These are phyloP conservation scores for Argyra leucocephala DNA, from an alignment of 2,888 invertebrate species.

Conservation along the genomic window DNA sequence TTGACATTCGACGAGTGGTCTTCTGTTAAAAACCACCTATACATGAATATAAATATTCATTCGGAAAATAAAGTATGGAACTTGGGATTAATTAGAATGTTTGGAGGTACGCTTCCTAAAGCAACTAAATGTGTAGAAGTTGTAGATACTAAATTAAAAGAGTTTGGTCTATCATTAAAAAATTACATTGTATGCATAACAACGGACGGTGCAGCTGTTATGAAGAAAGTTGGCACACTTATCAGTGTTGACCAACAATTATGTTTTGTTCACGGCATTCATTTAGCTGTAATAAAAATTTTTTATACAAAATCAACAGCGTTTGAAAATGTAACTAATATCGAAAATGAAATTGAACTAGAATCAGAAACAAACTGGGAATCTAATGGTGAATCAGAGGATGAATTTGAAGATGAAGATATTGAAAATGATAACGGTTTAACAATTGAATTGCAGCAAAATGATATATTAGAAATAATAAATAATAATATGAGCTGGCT, in stretches of 20 bases:
- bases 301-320: too few relatives aligned
- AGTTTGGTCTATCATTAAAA: background rate
- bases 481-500: too few relatives aligned
- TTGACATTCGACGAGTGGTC: slow-evolving; percentile 16
- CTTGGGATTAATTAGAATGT: slow-evolving; percentile 8
- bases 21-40: slow-evolving; percentile 10
- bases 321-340: too few relatives aligned
- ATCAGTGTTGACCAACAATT: background rate
- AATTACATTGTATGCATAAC: background rate
- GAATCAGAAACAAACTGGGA: too few relatives aligned
- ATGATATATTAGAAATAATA: too few relatives aligned
- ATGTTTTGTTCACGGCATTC: background rate
- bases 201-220: background rate
- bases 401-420: too few relatives aligned
- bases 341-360: too few relatives aligned
- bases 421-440: too few relatives aligned
- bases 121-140: slow-evolving; percentile 12
- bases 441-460: too few relatives aligned
- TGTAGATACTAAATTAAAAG: slow-evolving; percentile 5
- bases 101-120: slow-evolving; percentile 8
- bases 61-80: slow-evolving; percentile 12
- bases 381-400: too few relatives aligned
- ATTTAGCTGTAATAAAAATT: background rate
- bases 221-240: background rate
- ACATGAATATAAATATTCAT: slow-evolving; percentile 15